phyloP scores from a whole-genome alignment of 2,797 vertebrate species.

The Tinamus major region DNA sequence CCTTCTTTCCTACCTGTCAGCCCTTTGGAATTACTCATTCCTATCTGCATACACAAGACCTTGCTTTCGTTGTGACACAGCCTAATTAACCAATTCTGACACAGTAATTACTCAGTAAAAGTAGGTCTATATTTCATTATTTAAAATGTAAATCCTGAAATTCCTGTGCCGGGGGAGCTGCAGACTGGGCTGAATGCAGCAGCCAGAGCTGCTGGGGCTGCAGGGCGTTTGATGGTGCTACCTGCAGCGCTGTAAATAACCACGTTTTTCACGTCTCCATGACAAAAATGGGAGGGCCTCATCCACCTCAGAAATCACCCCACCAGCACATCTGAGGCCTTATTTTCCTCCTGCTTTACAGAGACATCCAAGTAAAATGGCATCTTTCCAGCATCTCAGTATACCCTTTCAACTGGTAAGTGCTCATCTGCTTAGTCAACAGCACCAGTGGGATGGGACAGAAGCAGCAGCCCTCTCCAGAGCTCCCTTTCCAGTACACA shows the following conservation, averaged over 20 bases:
- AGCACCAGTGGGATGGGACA: neutral
- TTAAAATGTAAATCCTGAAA: neutral
- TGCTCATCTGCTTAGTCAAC: neutral
- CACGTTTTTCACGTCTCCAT: rapidly evolving
- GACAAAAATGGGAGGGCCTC: neutral
- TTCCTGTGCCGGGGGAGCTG: neutral
- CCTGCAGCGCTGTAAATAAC: rapidly evolving
- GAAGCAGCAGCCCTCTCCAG: neutral
- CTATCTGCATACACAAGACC: neutral
- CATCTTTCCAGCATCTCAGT: neutral
- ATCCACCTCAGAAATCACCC: neutral
- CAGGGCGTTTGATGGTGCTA: rapidly evolving
- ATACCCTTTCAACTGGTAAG: neutral
- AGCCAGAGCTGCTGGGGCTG: neutral
- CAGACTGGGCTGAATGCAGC: neutral
- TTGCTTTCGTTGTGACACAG: neutral
- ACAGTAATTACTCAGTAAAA: neutral
- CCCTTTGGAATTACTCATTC: neutral
- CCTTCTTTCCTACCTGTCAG: neutral
- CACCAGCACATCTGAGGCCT: neutral
- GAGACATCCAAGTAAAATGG: too few species aligned
- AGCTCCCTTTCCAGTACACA: too few species aligned
- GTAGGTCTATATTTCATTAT: neutral
- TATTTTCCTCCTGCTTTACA: neutral
- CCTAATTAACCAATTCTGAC: neutral